Base-by-base conservation (phyloP, 2,113 vertebrate genomes). In the Penelope pileata region DNA sequence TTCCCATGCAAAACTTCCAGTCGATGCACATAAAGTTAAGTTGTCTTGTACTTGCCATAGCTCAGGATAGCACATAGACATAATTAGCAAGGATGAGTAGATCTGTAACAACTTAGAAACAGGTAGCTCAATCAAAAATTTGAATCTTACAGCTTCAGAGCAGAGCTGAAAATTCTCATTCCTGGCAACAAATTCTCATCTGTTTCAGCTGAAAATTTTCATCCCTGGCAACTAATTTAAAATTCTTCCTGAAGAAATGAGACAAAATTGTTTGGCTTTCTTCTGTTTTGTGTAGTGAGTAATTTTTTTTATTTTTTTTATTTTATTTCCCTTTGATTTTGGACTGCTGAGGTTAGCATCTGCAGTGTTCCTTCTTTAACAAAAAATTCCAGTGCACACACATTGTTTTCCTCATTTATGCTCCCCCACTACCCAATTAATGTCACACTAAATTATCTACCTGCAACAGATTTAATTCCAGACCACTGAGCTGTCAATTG, bases 401-500 rank as follows among this genome's bases (percentile, higher is more conserved):
- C 80, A 62, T 93, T 72, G 45, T 64, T 64, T 84, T 94, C 56
- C 91, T 96, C 92, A 84, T 96, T 96, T 96, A 97, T 96, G 95
- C 90, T 92, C 97, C 89, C 69, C 94, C 90, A 87, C 92, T 88
- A 94, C 90, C 91, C 94, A 97, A 96, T 97, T 96, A 97, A 96
- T 3, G 63, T 96, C 96, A 95, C 83, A 96, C 77, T 96, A 97
- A 97, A 96, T 96, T 96, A 96, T 91, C 90, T 89, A 96, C 91
- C 93, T 96, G 85, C 74, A 97, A 94, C 60, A 91, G 83, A 93
- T 96, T 93, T 96, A 96, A 97, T 96, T 96, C 95, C 92, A 95
- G 91, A 92, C 86, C 87, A 95, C 87, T 89, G 90, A 96, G 93
- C 90, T 96, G 86, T 91, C 12, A 2, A 60, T 95, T 96, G 93